Evolutionary conservation across 2,797 vertebrate species (phyloP).

Genomic region (Epinephelus malabaricus): DNA sequence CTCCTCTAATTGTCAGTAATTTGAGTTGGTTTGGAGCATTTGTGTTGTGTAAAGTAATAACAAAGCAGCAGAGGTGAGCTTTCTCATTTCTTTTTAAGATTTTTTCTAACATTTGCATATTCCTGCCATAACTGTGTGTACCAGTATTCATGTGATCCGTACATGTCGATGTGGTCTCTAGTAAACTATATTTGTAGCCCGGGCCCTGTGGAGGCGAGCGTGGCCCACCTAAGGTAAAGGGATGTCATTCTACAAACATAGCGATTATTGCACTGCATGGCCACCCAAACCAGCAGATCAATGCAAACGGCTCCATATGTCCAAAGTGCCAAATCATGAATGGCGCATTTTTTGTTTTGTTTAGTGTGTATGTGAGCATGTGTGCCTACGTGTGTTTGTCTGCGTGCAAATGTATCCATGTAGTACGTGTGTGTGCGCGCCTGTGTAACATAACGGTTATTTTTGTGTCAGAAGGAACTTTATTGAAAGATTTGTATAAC

Average conservation of each 20-base stretch:
- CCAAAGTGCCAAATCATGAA: conserved; percentile 88
- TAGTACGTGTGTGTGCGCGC: conserved; percentile 53
- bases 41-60: conserved; percentile 61
- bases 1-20: conserved; percentile 32
- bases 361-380: conserved; percentile 42
- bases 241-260: conserved; percentile 74
- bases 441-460: conserved; percentile 83
- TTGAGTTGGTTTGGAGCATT: conserved; percentile 60
- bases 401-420: conserved; percentile 53
- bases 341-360: conserved; percentile 72
- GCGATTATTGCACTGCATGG: conserved; percentile 81
- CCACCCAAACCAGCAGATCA: conserved; percentile 87
- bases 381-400: conserved; percentile 28
- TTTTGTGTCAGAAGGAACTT: conserved; percentile 84
- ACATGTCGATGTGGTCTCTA: conserved; percentile 74
- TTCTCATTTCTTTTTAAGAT: conserved; percentile 47
- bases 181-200: conserved; percentile 77
- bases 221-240: conserved; percentile 70
- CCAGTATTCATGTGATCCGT: conserved; percentile 76
- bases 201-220: conserved; percentile 49
- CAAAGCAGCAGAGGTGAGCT: conserved; percentile 64
- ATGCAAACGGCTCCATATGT: conserved; percentile 85
- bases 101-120: conserved; percentile 77
- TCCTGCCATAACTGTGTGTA: conserved; percentile 79
- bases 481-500: conserved; percentile 87